Conservation (phyloP, 2,888 invertebrate species). For the Timandra comae region DNA sequence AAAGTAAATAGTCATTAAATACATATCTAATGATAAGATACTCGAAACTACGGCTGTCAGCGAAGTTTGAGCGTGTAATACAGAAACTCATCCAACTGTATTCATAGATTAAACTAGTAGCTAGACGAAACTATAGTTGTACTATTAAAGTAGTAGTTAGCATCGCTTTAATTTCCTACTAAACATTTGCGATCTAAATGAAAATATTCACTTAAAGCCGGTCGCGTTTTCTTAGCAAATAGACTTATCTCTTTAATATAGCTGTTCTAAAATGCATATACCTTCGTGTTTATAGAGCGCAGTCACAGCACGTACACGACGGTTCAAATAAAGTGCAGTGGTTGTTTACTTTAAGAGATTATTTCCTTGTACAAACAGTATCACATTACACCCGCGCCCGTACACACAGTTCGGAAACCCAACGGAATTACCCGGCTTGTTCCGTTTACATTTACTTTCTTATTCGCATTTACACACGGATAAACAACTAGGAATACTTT, state of each 20-base stretch:
- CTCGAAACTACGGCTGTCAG: too few relatives aligned
- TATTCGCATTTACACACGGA: slow-evolving; percentile 30
- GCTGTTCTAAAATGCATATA: slow-evolving; percentile 18
- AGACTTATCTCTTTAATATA: slow-evolving; percentile 20
- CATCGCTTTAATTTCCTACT: too few relatives aligned
- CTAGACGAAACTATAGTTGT: too few relatives aligned
- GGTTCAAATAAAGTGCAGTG: slow-evolving; percentile 56
- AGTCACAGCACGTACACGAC: slow-evolving; percentile 43
- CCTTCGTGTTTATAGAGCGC: slow-evolving; percentile 18
- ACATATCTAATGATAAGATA: too few relatives aligned
- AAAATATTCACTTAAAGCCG: slow-evolving; percentile 7
- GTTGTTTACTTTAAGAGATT: slow-evolving; percentile 63
- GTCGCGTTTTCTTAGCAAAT: slow-evolving; percentile 14
- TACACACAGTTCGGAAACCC: slow-evolving; percentile 45
- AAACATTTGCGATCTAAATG: neutral
- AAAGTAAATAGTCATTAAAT: too few relatives aligned
- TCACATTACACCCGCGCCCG: slow-evolving; percentile 39
- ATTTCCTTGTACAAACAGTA: slow-evolving; percentile 60
- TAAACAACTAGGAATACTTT: slow-evolving; percentile 14
- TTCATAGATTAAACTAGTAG: too few relatives aligned
- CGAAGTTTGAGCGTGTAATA: too few relatives aligned
- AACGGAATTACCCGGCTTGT: slow-evolving; percentile 48
- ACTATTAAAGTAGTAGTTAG: too few relatives aligned
- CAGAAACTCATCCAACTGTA: too few relatives aligned
- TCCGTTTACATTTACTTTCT: slow-evolving; percentile 48